Evolutionary conservation across 2,113 vertebrate genomes (phyloP), one percentile per base, ranked within the genome.

Genomic region (Spea bombifrons): DNA sequence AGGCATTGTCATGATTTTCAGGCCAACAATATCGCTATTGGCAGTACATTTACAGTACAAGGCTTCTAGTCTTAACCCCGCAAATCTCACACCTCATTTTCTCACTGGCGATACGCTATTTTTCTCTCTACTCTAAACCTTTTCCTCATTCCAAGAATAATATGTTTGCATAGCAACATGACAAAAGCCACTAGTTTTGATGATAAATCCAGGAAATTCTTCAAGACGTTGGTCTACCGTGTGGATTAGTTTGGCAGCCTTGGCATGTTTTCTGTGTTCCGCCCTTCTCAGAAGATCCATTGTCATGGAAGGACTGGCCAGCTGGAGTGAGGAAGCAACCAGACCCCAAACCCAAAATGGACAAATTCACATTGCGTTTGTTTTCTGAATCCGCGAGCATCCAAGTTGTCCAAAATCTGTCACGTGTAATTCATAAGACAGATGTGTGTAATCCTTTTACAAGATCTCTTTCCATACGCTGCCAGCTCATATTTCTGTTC

Each of bases 401-500:
- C 61, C 52, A 65, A 63, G 5, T 13, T 57, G 49, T 78, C 69
- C 69, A 65, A 78, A 53, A 61, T 5, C 47, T 7, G 47, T 78
- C 69, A 78, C 69, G 76, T 72, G 69, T 78, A 72, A 78, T 78
- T 46, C 59, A 65, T 46, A 72, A 72, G 69, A 66, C 76, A 78
- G 76, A 72, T 78, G 76, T 78, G 59, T 15, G 9, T 78, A 78
- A 78, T 72, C 69, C 64, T 57, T 78, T 72, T 72, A 78, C 76
- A 78, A 78, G 76, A 78, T 66, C 76, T 78, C n/a, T 55, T 72
- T 61, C 43, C 30, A 30, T 72, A 64, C 59, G 15, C 15, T 55
- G 69, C 69, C 69, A 78, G 69, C 69, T 78, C 59, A 49, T 55
- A 78, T 71, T 78, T 78, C 43, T 72, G 16, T 47, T 55, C 10